Evolutionary conservation across 2,797 vertebrate genomes (phyloP), one percentile per base, ranked within the genome.

Genomic region (Tapera naevia): DNA sequence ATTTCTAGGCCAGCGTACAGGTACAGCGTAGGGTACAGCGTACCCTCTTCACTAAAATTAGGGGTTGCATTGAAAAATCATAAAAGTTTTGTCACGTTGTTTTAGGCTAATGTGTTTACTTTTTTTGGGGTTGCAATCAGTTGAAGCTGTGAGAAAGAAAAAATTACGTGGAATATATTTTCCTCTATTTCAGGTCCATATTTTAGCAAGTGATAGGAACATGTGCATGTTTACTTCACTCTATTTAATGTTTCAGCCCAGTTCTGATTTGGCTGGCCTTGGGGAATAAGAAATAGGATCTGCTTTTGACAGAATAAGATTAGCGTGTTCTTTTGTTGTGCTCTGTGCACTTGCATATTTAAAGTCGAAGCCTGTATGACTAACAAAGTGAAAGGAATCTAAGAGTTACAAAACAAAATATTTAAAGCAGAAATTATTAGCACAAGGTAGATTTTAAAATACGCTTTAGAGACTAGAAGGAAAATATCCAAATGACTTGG

Each of bases 221-320:
- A 69, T 58, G 35, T 37, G 16, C 43, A 37, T 33, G 3, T 56
- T 86, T 93, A 15, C 27, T 91, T 93, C 41, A n/a, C 56, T 74
- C 15, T 86, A 51, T 94, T 95, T 89, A 88, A 54, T 33, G 64
- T 84, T 94, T 94, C 88, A 93, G 51, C 33, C 60, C 27, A 71
- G 28, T 19, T 88, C 25, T 76, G 10, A 17, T 87, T 91, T 80
- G 18, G 17, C 56, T 86, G 70, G 33, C 74, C 75, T 61, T 88
- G 65, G 83, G 88, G 83, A 94, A 91, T 83, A 78, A 83, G 74
- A 81, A 95, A 81, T 58, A 85, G n/a, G 24, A 83, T 86, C 78
- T 90, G 56, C 41, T 90, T 89, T 90, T 93, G 89, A 81, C 88
- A 95, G 73, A 43, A 41, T 58, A 88, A 96, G 83, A 96, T 96